These are phyloP conservation scores for Brachyrhaphis roseni DNA, from an alignment of 2,797 vertebrate genomes.

Conservation along the genomic window DNA sequence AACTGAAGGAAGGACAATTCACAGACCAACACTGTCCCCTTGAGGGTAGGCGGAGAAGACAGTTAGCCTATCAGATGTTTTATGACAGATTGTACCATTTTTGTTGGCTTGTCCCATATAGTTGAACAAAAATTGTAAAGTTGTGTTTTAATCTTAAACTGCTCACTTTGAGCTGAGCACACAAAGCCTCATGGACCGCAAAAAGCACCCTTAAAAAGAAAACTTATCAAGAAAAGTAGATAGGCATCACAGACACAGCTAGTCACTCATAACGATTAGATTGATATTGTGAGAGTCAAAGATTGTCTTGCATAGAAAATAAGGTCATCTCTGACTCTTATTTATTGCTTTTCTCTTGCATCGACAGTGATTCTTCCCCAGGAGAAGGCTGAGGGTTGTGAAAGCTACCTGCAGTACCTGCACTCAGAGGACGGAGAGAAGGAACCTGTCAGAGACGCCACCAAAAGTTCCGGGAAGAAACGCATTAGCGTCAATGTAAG, in stretches of 20 bases:
- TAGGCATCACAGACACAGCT: neutral
- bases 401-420: constrained; percentile 74
- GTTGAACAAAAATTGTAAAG: neutral
- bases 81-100: neutral
- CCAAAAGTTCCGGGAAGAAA: constrained; percentile 76
- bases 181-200: neutral
- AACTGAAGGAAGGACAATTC: constrained; percentile 75
- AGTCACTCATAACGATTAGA: neutral
- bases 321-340: neutral
- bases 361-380: constrained; percentile 81
- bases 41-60: constrained; percentile 78
- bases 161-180: neutral
- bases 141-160: neutral
- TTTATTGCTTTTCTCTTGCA: constrained; percentile 15
- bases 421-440: constrained; percentile 75
- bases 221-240: neutral
- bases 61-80: neutral
- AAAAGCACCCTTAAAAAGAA: neutral
- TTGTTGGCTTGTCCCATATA: neutral
- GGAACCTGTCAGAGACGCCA: constrained; percentile 65
- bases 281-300: neutral
- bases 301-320: neutral
- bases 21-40: constrained; percentile 82
- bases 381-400: constrained; percentile 82
- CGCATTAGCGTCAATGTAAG: constrained; percentile 82